A percentile compares a stretch with the other conserved stretches of the same genome.
Evolutionary conservation across 2,888 invertebrate genomes (phyloP).

Genomic region (Adineta ricciae): DNA sequence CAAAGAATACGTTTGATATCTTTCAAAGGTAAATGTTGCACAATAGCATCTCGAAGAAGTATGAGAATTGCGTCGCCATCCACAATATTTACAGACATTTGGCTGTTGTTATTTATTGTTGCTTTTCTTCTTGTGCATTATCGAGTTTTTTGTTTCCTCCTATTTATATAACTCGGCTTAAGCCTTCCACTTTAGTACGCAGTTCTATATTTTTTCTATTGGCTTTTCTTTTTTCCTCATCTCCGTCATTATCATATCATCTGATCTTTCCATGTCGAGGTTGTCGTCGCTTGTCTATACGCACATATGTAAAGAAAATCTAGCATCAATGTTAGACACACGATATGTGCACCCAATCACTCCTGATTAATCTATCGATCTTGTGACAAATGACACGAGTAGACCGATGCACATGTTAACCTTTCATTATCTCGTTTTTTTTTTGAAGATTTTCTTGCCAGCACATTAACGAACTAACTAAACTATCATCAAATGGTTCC

Average conservation of each 20-base stretch:
- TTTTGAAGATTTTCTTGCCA: too few relatives aligned
- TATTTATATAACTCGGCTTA: neutral
- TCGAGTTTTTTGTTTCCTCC: neutral
- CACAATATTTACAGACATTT: neutral
- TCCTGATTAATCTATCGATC: neutral
- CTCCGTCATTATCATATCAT: neutral
- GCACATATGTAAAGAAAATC: neutral
- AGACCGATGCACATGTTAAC: neutral
- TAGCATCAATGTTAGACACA: neutral
- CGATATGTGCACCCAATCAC: neutral
- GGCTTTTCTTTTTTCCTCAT: neutral
- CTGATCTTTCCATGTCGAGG: neutral
- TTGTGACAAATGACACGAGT: neutral
- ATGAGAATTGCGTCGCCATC: neutral
- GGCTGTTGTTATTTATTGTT: neutral
- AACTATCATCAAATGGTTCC: too few relatives aligned
- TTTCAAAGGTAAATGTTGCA: conserved; percentile 71
- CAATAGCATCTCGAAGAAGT: conserved; percentile 78
- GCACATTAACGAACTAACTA: too few relatives aligned
- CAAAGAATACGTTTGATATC: conserved; percentile 71
- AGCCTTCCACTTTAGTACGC: neutral
- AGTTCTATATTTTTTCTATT: neutral
- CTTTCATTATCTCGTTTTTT: neutral
- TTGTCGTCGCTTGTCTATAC: neutral
- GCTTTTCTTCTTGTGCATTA: neutral